phyloP scores from a whole-genome alignment of 2,888 invertebrate species.

The Diaprepes abbreviatus region DNA sequence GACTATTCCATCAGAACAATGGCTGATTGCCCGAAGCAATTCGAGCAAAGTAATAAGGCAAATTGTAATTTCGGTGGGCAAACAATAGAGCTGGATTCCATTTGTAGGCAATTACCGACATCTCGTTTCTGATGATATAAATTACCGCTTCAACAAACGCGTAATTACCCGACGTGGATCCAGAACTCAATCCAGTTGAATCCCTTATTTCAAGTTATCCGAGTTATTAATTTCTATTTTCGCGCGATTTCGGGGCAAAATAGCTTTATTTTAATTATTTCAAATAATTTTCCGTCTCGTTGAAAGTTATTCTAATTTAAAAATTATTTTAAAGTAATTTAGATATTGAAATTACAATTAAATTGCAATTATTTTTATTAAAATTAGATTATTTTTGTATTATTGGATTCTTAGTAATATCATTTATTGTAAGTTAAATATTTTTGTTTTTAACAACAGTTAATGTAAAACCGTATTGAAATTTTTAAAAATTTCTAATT shows the following conservation, averaged over 20 bases:
- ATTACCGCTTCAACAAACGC: slow-evolving; percentile 66
- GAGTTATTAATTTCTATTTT: slow-evolving; percentile 47
- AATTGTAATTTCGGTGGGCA: slow-evolving; percentile 66
- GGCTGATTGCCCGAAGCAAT: slow-evolving; percentile 35
- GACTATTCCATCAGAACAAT: slow-evolving; percentile 47
- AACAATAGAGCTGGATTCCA: slow-evolving; percentile 60
- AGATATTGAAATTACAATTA: too few relatives aligned
- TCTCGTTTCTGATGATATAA: slow-evolving; percentile 55
- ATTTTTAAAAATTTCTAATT: too few relatives aligned
- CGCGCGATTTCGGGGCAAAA: slow-evolving; percentile 40
- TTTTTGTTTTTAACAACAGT: too few relatives aligned
- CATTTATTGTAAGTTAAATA: too few relatives aligned
- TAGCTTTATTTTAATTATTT: slow-evolving; percentile 28
- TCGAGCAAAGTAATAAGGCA: slow-evolving; percentile 56
- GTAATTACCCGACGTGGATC: slow-evolving; percentile 46
- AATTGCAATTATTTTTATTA: too few relatives aligned
- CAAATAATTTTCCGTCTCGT: slow-evolving; percentile 1
- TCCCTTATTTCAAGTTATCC: slow-evolving; percentile 40
- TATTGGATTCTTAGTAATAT: too few relatives aligned
- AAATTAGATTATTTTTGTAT: too few relatives aligned
- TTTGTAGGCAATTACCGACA: slow-evolving; percentile 64
- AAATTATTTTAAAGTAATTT: not conserved
- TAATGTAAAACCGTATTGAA: too few relatives aligned
- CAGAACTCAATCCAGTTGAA: slow-evolving; percentile 36
- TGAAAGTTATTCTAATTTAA: slow-evolving; percentile 4